Conservation (phyloP, 1,140 invertebrate genomes). For the Bombus waltoni region DNA sequence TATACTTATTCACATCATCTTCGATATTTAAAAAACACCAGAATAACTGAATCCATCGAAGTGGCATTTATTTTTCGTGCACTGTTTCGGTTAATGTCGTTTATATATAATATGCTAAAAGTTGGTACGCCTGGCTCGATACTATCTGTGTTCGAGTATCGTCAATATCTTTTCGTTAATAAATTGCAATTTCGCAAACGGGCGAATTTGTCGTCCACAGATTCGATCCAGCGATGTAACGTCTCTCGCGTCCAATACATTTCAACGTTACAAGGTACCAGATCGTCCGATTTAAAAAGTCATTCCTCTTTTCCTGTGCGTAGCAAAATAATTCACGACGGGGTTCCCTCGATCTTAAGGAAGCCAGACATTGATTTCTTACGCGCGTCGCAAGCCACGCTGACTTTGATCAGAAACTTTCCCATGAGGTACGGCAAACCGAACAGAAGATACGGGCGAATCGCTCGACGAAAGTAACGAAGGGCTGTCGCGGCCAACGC, state of each 20-base stretch:
- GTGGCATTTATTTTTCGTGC: no score
- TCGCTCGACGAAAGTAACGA: constrained; percentile 53
- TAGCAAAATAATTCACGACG: background rate
- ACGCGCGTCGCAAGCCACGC: constrained; percentile 49
- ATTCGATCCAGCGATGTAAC: no score
- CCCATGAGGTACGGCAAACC: constrained; percentile 20
- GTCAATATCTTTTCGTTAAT: background rate
- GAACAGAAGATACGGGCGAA: constrained; percentile 26
- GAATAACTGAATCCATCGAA: no score
- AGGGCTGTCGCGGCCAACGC: constrained; percentile 50
- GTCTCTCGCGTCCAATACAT: no score
- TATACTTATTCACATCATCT: background rate
- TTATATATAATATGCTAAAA: no score
- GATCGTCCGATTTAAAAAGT: background rate
- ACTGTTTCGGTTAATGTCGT: no score
- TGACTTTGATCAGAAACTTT: constrained; percentile 60
- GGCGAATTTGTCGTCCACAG: background rate
- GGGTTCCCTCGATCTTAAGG: background rate
- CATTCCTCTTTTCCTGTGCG: background rate
- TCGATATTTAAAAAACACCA: no score
- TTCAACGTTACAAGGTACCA: no score
- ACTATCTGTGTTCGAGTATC: background rate
- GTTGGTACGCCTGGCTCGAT: no score
- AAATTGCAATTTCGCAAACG: background rate
- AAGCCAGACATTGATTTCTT: constrained; percentile 48